A percentile compares a stretch with the other conserved stretches of the same genome.
These are phyloP conservation scores for Rhinoderma darwinii DNA, from an alignment of 2,113 vertebrate genomes.

Conservation along the genomic window DNA sequence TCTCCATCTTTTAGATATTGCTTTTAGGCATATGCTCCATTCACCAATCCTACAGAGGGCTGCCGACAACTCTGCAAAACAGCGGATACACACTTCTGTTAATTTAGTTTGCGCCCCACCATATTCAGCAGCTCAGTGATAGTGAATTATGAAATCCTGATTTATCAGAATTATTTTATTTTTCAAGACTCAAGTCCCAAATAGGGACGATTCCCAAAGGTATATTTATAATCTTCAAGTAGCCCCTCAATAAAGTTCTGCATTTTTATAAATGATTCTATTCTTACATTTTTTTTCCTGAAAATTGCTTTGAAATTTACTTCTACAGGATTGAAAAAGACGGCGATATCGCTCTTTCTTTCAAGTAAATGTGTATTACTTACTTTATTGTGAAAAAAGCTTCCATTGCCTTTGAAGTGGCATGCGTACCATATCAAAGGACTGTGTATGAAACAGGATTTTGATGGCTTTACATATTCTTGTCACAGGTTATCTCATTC, in stretches of 20 bases:
- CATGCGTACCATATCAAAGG: conserved; percentile 12
- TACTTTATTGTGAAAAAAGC: neutral
- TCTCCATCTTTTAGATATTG: too few relatives aligned
- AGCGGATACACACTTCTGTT: too few relatives aligned
- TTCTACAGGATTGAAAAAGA: neutral
- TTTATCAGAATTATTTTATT: neutral
- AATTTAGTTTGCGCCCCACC: neutral
- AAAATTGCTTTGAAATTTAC: neutral
- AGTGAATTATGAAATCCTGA: neutral
- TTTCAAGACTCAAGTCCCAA: neutral
- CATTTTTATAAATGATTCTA: too few relatives aligned
- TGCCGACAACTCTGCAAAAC: too few relatives aligned
- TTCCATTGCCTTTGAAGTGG: conserved; percentile 10
- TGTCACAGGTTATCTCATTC: conserved; percentile 14
- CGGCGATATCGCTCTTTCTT: neutral
- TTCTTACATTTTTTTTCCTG: neutral
- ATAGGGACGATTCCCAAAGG: neutral
- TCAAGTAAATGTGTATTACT: neutral
- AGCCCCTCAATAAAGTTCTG: neutral
- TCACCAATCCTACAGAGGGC: too few relatives aligned
- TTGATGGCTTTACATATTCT: neutral
- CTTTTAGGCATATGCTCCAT: too few relatives aligned
- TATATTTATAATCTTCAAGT: neutral
- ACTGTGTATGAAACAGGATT: neutral
- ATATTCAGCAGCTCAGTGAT: neutral